Percentiles rank a stretch among this genome's conserved stretches.
Conservation (phyloP, 2,888 invertebrate genomes). For the Pseudococcus viburni region DNA sequence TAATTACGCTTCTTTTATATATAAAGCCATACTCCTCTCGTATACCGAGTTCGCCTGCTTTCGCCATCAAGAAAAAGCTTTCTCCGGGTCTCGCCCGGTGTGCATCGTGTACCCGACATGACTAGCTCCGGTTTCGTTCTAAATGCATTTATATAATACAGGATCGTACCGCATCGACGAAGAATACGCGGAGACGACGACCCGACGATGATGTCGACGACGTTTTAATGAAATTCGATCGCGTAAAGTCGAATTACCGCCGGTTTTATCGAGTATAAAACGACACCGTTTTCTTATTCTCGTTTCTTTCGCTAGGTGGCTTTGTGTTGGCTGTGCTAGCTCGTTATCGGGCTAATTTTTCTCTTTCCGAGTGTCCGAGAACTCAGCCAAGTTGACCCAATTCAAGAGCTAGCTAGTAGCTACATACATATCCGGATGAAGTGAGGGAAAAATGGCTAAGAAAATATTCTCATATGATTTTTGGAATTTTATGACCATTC, state of each 20-base stretch:
- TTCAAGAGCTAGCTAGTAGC: no score
- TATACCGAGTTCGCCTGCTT: neutral
- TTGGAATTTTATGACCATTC: no score
- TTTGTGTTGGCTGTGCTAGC: no score
- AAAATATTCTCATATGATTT: no score
- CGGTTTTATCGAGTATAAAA: neutral
- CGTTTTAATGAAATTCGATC: conserved; percentile 27
- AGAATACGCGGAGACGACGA: neutral
- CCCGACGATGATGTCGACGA: neutral
- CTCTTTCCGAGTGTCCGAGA: no score
- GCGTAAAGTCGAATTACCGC: conserved; percentile 3
- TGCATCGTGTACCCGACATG: neutral
- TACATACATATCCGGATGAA: no score
- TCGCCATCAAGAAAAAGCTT: conserved; percentile 5
- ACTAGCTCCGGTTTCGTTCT: neutral
- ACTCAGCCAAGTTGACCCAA: no score
- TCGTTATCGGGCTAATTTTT: no score
- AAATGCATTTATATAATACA: neutral
- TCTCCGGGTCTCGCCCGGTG: neutral
- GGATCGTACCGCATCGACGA: neutral
- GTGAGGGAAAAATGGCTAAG: no score
- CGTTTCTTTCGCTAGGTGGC: neutral
- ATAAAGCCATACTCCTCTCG: conserved; percentile 7
- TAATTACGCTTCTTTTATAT: conserved; percentile 52
- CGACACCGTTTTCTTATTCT: neutral